These are phyloP conservation scores for Drosophila malerkotliana DNA, from an alignment of 1,140 invertebrate genomes.

Conservation along the genomic window DNA sequence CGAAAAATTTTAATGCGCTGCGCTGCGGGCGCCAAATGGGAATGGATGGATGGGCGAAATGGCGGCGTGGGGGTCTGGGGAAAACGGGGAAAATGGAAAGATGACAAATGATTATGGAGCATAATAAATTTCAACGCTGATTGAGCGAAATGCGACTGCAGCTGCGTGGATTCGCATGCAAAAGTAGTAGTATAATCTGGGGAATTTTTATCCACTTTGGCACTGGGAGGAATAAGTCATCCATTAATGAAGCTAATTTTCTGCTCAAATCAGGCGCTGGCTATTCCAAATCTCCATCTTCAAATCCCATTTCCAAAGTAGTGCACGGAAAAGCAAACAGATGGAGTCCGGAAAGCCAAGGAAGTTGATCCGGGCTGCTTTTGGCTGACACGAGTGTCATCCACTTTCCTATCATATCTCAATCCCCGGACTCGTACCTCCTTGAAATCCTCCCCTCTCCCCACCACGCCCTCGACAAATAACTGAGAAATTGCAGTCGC, in stretches of 20 bases:
- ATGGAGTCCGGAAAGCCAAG: constrained; percentile 18
- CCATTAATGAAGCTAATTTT: constrained; percentile 81
- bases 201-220: constrained; percentile 2
- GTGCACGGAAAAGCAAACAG: constrained; percentile 13
- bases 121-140: constrained; percentile 77
- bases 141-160: constrained; percentile 72
- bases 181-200: constrained; percentile 24
- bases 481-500: constrained; percentile 67
- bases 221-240: constrained; percentile 33
- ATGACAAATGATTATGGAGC: constrained; percentile 80
- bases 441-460: neutral
- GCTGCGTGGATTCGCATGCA: constrained; percentile 42
- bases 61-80: constrained; percentile 4
- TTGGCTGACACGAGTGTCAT: constrained; percentile 73
- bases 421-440: constrained; percentile 14
- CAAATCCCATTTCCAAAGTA: constrained; percentile 57
- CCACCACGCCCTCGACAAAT: constrained; percentile 39
- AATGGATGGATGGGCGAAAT: constrained; percentile 28
- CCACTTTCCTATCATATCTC: constrained; percentile 67
- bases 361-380: constrained; percentile 69
- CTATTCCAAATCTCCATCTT: constrained; percentile 14
- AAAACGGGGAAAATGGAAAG: constrained; percentile 48
- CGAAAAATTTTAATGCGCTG: constrained; percentile 75
- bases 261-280: constrained; percentile 53
- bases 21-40: constrained; percentile 73